Evolutionary conservation across 1,140 invertebrate species (phyloP).

Genomic region (Trichomalopsis sarcophagae): DNA sequence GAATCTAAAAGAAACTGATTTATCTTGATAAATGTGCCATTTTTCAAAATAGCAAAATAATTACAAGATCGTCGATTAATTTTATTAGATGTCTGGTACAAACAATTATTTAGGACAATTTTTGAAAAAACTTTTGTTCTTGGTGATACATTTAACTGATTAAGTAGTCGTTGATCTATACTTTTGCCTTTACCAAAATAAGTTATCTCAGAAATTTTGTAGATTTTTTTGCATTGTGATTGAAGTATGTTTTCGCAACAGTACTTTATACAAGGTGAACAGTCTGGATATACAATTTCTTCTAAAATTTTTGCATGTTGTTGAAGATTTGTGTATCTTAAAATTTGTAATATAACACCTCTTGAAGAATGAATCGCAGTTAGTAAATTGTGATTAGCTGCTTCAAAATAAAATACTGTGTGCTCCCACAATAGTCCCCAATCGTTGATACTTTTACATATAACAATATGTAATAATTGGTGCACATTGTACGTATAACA

Average conservation of each 20-base stretch:
- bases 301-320: not conserved
- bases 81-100: not conserved
- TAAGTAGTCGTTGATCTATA: not conserved
- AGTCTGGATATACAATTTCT: not conserved
- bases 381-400: slow-evolving; percentile 23
- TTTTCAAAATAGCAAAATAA: not conserved
- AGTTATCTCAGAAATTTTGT: not conserved
- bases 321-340: slow-evolving; percentile 9
- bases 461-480: too few relatives aligned
- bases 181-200: slow-evolving; percentile 11
- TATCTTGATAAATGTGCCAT: not conserved
- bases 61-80: not conserved
- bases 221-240: not conserved
- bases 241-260: not conserved
- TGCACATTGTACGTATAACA: too few relatives aligned
- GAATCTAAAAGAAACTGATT: not conserved
- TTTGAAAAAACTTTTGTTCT: not conserved
- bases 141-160: not conserved
- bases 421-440: too few relatives aligned
- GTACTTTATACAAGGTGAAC: not conserved
- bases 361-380: slow-evolving; percentile 28
- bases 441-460: too few relatives aligned
- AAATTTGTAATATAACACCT: slow-evolving; percentile 33
- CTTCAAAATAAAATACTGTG: not conserved
- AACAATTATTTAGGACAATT: not conserved